Evolutionary conservation across 2,888 invertebrate species (phyloP), one percentile per base, ranked within the genome.

Genomic region (Andrena minutula): DNA sequence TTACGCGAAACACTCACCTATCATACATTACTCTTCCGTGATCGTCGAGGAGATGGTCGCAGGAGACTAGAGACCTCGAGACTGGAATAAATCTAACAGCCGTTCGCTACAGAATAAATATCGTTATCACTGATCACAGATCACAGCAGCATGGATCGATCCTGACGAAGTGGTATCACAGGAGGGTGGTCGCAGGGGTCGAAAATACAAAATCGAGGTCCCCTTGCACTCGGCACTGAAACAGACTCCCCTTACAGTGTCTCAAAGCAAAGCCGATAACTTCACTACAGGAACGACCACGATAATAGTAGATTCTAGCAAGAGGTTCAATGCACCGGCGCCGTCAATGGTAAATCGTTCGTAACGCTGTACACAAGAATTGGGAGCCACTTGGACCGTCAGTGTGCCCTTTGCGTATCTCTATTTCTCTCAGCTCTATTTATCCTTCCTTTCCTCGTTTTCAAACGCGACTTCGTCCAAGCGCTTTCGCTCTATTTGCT

Each of bases 71-170:
- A n/a, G 7, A n/a, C 7, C 41, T 53, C 10, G 16, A 4, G 2
- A 16, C 61, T 68, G 26, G 56, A 51, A 58, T 28, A 30, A 30
- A 63, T 28, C 10, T 63, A 63, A 35, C 26, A 35, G 20, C 12
- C 1, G 26, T 41, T 12, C 32, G 6, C 23, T 10, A 77, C n/a
- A n/a, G 26, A 53, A 63, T 72, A 49, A 72, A 72, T 72, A 72
- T 78, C 8, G 53, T 66, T 80, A 63, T 78, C 80, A 72, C 79
- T 72, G 61, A n/a, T 20, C 80, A 80, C 80, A 72, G 66, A 72
- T 79, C 80, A 78, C 80, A 80, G 63, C 28, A 20, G 30, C 53
- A 56, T 10, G 6, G 7, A 60, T 2, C 10, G 47, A 53, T 65
- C 20, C 16, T 47, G 23, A 23, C 30, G n/a, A 76, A 23, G 5